phyloP scores from a whole-genome alignment of 2,113 vertebrate genomes.

The Elanoides forficatus region DNA sequence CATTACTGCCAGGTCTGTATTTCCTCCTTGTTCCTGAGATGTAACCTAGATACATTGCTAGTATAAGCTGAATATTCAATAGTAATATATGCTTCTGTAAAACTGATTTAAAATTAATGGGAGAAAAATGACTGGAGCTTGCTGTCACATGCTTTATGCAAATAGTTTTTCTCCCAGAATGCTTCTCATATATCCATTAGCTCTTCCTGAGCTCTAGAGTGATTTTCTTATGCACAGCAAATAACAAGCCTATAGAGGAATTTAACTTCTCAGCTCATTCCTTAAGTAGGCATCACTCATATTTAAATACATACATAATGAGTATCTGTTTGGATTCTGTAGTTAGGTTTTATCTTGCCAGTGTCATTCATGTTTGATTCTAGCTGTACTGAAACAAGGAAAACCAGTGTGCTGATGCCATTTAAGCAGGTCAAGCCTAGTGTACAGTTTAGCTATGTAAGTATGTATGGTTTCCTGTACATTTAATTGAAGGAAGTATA shows the following conservation, averaged over 20 bases:
- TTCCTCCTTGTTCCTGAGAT: neutral
- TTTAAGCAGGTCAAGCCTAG: neutral
- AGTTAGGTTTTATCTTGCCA: neutral
- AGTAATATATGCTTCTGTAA: neutral
- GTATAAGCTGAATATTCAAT: neutral
- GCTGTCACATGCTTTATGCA: neutral
- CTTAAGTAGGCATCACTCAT: neutral
- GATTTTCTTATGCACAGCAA: neutral
- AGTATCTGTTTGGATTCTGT: neutral
- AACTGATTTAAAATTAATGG: neutral
- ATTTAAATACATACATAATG: neutral
- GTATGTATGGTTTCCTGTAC: neutral
- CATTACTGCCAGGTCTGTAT: neutral
- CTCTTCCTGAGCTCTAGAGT: neutral
- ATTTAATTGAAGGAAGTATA: neutral
- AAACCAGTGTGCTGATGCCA: neutral
- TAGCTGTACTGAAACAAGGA: neutral
- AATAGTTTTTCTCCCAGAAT: neutral
- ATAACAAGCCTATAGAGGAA: neutral
- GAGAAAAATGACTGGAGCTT: neutral
- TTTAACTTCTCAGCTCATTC: constrained; percentile 32
- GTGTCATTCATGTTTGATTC: neutral
- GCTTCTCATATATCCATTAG: neutral
- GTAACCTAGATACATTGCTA: neutral
- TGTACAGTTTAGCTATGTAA: neutral